These are phyloP conservation scores for Sisyra nigra DNA, from an alignment of 2,888 invertebrate species.

Conservation along the genomic window DNA sequence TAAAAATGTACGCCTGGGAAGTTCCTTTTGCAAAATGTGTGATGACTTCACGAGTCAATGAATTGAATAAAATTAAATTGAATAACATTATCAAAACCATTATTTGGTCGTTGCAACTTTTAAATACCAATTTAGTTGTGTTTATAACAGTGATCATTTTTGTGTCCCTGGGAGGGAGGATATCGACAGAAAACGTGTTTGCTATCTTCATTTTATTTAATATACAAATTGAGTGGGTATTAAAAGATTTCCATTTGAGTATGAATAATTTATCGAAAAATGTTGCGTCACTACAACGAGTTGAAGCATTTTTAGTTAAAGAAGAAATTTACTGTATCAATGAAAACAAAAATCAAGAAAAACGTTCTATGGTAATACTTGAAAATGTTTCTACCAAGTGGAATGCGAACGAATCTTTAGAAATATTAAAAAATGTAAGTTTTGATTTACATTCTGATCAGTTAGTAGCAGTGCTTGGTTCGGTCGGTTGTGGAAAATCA, in stretches of 20 bases:
- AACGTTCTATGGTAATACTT: constrained; percentile 10
- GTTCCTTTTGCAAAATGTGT: constrained; percentile 49
- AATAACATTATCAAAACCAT: not conserved
- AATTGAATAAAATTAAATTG: not conserved
- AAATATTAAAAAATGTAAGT: constrained; percentile 20
- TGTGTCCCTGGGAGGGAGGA: constrained; percentile 34
- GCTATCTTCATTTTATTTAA: no score
- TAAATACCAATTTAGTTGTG: constrained; percentile 36
- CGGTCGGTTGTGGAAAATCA: constrained; percentile 47
- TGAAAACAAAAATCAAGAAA: not conserved
- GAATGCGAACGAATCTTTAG: constrained; percentile 19
- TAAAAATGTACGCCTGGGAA: constrained; percentile 64
- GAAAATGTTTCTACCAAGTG: constrained; percentile 23
- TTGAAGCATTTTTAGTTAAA: constrained; percentile 25
- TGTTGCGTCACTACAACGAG: constrained; percentile 26
- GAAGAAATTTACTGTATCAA: constrained; percentile 20
- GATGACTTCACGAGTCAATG: constrained; percentile 31
- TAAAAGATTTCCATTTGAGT: no score
- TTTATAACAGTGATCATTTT: constrained; percentile 37
- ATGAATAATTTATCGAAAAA: constrained; percentile 26
- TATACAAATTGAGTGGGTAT: no score
- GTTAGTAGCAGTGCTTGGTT: constrained; percentile 36
- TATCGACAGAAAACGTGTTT: constrained; percentile 16
- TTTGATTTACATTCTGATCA: constrained; percentile 19
- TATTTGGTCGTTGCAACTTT: constrained; percentile 27